Base-by-base conservation (phyloP, 2,113 vertebrate species). In the Kryptolebias marmoratus region DNA sequence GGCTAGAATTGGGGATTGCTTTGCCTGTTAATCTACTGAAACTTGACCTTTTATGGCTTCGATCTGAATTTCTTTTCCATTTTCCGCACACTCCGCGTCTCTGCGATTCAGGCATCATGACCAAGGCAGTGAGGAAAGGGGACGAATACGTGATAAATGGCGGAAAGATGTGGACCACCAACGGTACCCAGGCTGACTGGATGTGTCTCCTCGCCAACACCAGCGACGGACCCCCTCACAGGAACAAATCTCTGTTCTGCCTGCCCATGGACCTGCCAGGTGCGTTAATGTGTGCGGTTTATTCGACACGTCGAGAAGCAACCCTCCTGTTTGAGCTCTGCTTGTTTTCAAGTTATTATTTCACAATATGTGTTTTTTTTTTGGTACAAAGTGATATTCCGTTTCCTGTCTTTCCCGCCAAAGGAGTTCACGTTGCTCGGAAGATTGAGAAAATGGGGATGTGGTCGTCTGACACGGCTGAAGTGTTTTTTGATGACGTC, bases 401-500 rank as follows among this genome's bases (percentile, higher is more conserved):
- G 15, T 79, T 59, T 64, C 52, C 28, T 47, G 13, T 48, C 27
- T 15, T 55, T 28, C n/a, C 47, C 6, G 0, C 31, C 1, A 32
- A 27, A 96, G 95, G 94, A 64, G 82, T 96, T 59, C 94, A 95
- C 0, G 16, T 96, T 10, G 89, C 95, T 27, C 95, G 95, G 13
- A 96, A 94, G 80, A 96, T 96, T 55, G 86, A 92, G 59, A 98
- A 96, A 83, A 72, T 96, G 16, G 95, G 95, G 1, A 96, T 96
- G 96, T 88, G 93, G 89, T 96, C 95, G 6, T 96, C 94, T 0
- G 95, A 96, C 53, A 95, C 95, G 10, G 94, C 93, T 5, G 88
- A 95, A 70, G 91, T 96, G 68, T 96, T 94, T 88, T 97, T 97
- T 36, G 94, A 96, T 88, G 94, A 96, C 0, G 94, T 96, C 15